These are phyloP conservation scores for Chlorodrepanis virens DNA, from an alignment of 2,113 vertebrate species.

Conservation along the genomic window DNA sequence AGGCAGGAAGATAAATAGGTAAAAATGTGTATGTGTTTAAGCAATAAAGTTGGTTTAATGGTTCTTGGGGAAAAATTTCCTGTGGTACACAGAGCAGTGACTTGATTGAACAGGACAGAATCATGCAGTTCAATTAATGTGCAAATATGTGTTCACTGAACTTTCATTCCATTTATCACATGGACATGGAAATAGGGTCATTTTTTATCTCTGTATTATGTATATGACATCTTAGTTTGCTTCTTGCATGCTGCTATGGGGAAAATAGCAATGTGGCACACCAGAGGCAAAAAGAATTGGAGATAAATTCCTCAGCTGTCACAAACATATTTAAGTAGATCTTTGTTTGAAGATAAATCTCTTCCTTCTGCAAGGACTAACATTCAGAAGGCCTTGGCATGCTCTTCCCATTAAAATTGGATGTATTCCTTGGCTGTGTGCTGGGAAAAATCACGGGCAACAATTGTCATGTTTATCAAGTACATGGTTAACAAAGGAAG, in stretches of 20 bases:
- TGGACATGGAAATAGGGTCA: conserved; percentile 76
- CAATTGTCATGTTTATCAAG: conserved; percentile 50
- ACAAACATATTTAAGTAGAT: conserved; percentile 68
- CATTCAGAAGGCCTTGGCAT: conserved; percentile 41
- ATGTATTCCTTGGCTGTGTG: conserved; percentile 17
- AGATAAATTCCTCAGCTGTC: conserved; percentile 77
- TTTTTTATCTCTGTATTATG: conserved; percentile 80
- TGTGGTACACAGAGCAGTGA: conserved; percentile 57
- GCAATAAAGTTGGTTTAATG: conserved; percentile 72
- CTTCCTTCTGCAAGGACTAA: conserved; percentile 61
- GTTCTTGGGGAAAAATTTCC: conserved; percentile 63
- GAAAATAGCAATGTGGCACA: conserved; percentile 67
- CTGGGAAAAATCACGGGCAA: conserved; percentile 52
- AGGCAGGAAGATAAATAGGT: conserved; percentile 61
- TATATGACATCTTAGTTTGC: conserved; percentile 77
- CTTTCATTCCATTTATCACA: conserved; percentile 77
- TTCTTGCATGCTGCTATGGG: conserved; percentile 64
- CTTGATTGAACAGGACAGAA: conserved; percentile 74
- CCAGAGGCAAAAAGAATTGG: conserved; percentile 59
- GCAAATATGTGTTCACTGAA: conserved; percentile 76
- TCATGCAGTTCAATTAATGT: conserved; percentile 79
- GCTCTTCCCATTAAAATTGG: conserved; percentile 57
- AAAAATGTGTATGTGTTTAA: conserved; percentile 58
- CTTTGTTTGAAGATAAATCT: conserved; percentile 74
- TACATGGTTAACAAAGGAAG: conserved; percentile 15